Percentiles rank a stretch among this genome's conserved stretches.
phyloP scores from a whole-genome alignment of 2,797 vertebrate species.

The Sebastes umbrosus region DNA sequence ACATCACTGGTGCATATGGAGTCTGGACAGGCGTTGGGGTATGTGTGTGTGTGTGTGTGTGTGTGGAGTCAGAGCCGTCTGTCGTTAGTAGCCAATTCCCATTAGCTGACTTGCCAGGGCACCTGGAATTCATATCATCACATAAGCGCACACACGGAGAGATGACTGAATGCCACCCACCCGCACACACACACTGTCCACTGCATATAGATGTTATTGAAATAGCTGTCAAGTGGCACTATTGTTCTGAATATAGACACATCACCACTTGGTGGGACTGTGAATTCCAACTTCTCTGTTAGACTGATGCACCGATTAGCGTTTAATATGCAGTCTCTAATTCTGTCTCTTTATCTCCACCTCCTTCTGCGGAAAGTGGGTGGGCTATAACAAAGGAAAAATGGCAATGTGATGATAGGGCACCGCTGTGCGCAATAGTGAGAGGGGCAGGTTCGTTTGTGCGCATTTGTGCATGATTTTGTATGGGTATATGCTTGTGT shows the following conservation, averaged over 20 bases:
- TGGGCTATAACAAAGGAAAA: background rate
- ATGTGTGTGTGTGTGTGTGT: background rate
- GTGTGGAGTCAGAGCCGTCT: constrained; percentile 1
- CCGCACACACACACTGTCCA: too few species aligned
- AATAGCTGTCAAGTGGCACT: constrained; percentile 38
- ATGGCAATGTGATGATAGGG: background rate
- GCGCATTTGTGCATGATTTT: background rate
- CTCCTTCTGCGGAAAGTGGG: background rate
- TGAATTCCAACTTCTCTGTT: constrained; percentile 24
- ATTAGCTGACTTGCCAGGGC: constrained; percentile 13
- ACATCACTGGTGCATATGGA: background rate
- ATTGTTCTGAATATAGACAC: constrained; percentile 45
- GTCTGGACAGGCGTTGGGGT: background rate
- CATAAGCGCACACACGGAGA: background rate
- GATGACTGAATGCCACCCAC: background rate
- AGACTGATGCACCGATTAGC: constrained; percentile 42
- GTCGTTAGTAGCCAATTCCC: constrained; percentile 30
- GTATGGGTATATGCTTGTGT: background rate
- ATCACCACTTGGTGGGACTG: background rate
- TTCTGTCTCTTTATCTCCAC: background rate
- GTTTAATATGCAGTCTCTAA: background rate
- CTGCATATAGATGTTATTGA: constrained; percentile 26
- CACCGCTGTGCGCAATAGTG: background rate
- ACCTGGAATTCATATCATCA: constrained; percentile 51
- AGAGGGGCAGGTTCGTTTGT: background rate